A percentile compares a stretch with the other conserved stretches of the same genome.
These are phyloP conservation scores for Allygus modestus DNA, from an alignment of 2,888 invertebrate genomes.

Conservation along the genomic window DNA sequence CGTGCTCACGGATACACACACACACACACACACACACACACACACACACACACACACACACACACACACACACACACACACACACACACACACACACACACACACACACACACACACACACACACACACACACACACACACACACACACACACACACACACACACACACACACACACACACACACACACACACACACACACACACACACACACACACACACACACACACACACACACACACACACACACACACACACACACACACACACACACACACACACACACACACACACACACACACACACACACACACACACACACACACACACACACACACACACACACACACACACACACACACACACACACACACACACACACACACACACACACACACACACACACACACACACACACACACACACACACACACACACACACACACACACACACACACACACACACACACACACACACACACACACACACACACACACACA, in stretches of 20 bases:
- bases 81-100: conserved; percentile 60
- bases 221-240: conserved; percentile 59
- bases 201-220: conserved; percentile 58
- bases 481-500: conserved; percentile 45
- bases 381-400: conserved; percentile 41
- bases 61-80: conserved; percentile 51
- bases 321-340: conserved; percentile 55
- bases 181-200: conserved; percentile 59
- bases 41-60: conserved; percentile 59
- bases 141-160: conserved; percentile 60
- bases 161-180: conserved; percentile 59
- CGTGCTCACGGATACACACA: conserved; percentile 56
- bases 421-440: conserved; percentile 45
- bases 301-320: conserved; percentile 59
- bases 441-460: conserved; percentile 45
- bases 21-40: conserved; percentile 60
- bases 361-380: conserved; percentile 38
- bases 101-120: conserved; percentile 60
- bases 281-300: conserved; percentile 59
- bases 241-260: conserved; percentile 57
- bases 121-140: conserved; percentile 60
- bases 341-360: conserved; percentile 37
- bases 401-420: conserved; percentile 45
- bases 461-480: conserved; percentile 45
- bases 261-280: conserved; percentile 59